Conservation (phyloP, 2,797 vertebrate species). For the Acrocephalus scirpaceus region DNA sequence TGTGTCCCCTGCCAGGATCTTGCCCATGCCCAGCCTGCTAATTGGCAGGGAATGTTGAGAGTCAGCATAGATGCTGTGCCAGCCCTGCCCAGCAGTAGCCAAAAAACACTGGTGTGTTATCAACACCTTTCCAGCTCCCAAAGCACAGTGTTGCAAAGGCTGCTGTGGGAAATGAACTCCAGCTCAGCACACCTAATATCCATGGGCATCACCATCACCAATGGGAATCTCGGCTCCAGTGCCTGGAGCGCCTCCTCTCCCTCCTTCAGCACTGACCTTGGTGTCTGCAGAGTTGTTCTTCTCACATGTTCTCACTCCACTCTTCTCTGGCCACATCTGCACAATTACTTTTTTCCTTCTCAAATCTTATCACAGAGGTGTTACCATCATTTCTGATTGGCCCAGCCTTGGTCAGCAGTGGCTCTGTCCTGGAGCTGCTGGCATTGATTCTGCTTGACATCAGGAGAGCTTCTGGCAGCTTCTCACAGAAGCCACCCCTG, state of each 20-base stretch:
- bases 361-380: too few relatives aligned
- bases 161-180: background rate
- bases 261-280: background rate
- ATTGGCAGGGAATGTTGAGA: too few relatives aligned
- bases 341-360: background rate
- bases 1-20: background rate
- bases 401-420: accelerated
- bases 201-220: too few relatives aligned
- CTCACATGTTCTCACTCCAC: background rate
- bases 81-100: background rate
- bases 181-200: background rate
- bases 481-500: background rate
- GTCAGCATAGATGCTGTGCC: background rate
- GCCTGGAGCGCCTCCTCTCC: background rate
- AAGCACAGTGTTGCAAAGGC: background rate
- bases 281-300: background rate
- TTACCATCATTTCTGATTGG: background rate
- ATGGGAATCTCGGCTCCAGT: accelerated
- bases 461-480: background rate
- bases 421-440: background rate
- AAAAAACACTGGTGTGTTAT: background rate
- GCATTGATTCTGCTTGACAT: background rate
- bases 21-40: background rate
- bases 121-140: background rate
- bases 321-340: background rate